Conservation (phyloP, 1,140 invertebrate species). For the Drosophila gunungcola region DNA sequence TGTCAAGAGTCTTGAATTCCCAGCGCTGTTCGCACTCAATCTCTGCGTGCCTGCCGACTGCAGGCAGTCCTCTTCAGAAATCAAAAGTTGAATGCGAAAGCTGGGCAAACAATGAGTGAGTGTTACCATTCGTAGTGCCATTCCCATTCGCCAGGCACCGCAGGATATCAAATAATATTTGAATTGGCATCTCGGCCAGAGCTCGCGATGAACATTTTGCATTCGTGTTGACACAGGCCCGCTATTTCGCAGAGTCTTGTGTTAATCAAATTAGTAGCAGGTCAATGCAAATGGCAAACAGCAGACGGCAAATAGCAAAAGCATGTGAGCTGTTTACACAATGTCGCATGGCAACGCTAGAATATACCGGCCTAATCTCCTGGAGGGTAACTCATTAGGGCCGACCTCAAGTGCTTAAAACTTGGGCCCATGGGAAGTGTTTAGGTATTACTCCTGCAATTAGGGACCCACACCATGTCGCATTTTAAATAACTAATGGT, state of each 20-base stretch:
- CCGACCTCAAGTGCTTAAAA: slow-evolving; percentile 26
- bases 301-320: slow-evolving; percentile 58
- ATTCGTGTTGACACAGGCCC: slow-evolving; percentile 52
- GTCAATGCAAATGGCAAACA: slow-evolving; percentile 52
- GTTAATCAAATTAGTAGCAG: slow-evolving; percentile 72
- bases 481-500: slow-evolving; percentile 67
- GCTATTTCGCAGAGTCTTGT: slow-evolving; percentile 21
- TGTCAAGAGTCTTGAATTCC: slow-evolving; percentile 38
- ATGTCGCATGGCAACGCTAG: slow-evolving; percentile 10
- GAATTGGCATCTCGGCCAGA: slow-evolving; percentile 50
- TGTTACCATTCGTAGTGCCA: slow-evolving; percentile 45
- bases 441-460: slow-evolving; percentile 13
- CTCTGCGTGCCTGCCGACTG: slow-evolving; percentile 34
- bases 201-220: slow-evolving; percentile 58
- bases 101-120: slow-evolving; percentile 69
- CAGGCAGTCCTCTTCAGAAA: slow-evolving; percentile 52
- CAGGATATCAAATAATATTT: slow-evolving; percentile 79
- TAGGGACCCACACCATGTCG: slow-evolving; percentile 18
- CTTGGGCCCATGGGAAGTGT: slow-evolving; percentile 6
- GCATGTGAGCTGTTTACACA: slow-evolving; percentile 60
- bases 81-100: slow-evolving; percentile 70
- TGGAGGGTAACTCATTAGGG: slow-evolving; percentile 28
- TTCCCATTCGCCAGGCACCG: slow-evolving; percentile 37
- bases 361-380: slow-evolving; percentile 6
- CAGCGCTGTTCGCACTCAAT: slow-evolving; percentile 37